These are phyloP conservation scores for Romanogobio albipinnatus DNA, from an alignment of 2,113 vertebrate species.

Conservation along the genomic window DNA sequence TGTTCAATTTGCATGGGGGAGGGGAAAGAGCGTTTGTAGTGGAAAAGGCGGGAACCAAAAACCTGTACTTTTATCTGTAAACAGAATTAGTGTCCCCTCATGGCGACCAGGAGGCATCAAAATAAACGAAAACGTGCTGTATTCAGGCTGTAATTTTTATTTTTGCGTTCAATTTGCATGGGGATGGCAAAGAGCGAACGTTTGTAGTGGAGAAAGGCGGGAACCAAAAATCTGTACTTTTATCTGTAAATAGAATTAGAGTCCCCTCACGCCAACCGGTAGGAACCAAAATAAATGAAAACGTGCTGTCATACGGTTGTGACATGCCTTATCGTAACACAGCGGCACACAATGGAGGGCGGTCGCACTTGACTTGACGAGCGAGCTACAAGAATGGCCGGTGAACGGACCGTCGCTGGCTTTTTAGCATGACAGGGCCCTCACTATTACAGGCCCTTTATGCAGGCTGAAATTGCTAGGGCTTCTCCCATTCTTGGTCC, in stretches of 20 bases:
- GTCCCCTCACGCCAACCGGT: neutral
- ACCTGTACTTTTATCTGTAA: neutral
- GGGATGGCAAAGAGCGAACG: slow-evolving; percentile 65
- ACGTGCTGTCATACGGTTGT: slow-evolving; percentile 84
- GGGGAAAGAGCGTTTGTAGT: slow-evolving; percentile 39
- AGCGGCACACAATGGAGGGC: slow-evolving; percentile 84
- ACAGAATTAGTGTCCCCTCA: no score
- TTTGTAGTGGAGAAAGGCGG: slow-evolving; percentile 74
- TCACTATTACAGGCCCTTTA: slow-evolving; percentile 91
- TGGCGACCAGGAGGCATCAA: no score
- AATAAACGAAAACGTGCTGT: no score
- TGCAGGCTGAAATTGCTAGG: slow-evolving; percentile 93
- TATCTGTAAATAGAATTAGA: slow-evolving; percentile 22
- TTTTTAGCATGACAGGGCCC: slow-evolving; percentile 93
- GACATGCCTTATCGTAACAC: slow-evolving; percentile 87
- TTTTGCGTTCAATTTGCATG: slow-evolving; percentile 60
- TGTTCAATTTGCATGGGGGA: neutral
- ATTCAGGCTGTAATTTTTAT: slow-evolving; percentile 66
- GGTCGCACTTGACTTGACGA: slow-evolving; percentile 92
- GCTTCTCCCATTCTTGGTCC: slow-evolving; percentile 88
- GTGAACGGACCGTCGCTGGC: slow-evolving; percentile 87
- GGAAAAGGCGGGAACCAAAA: slow-evolving; percentile 75
- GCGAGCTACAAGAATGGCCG: slow-evolving; percentile 86
- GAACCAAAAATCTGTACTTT: neutral
- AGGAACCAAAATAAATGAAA: slow-evolving; percentile 75